Evolutionary conservation across 2,113 vertebrate species (phyloP).

Genomic region (Arothron firmamentum): DNA sequence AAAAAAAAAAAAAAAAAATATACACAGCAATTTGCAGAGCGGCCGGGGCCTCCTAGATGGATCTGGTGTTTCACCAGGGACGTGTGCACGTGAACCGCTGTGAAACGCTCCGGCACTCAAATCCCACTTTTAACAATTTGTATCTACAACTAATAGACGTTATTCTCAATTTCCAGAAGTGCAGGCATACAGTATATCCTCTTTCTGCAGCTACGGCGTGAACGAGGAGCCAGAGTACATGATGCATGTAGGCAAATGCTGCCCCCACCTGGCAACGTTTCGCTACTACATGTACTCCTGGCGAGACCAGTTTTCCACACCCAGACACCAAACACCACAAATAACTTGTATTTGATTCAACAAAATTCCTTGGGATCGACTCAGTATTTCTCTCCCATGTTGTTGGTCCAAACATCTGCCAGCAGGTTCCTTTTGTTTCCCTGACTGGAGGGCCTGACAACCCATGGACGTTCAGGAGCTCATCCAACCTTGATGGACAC

Average conservation of each 20-base stretch:
- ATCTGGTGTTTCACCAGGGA: background rate
- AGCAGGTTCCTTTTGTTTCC: constrained; percentile 35
- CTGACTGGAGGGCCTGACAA: no score
- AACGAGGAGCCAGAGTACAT: constrained; percentile 3
- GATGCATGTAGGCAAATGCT: constrained; percentile 37
- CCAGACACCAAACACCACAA: background rate
- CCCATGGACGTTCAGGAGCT: no score
- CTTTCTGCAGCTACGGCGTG: background rate
- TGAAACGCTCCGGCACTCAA: background rate
- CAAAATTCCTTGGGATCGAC: background rate
- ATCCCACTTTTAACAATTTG: constrained; percentile 6
- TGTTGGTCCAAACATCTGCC: background rate
- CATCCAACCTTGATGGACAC: no score
- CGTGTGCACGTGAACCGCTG: constrained; percentile 1
- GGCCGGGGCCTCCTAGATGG: constrained; percentile 18
- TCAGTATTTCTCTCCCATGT: background rate
- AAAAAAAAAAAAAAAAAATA: constrained; percentile 28
- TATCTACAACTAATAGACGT: constrained; percentile 13
- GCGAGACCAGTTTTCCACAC: no score
- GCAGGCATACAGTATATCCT: constrained; percentile 8
- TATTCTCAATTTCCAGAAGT: constrained; percentile 4
- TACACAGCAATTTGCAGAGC: constrained; percentile 50
- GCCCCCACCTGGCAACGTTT: constrained; percentile 49
- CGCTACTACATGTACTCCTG: constrained; percentile 36
- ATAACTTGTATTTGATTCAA: background rate